Evolutionary conservation across 2,113 vertebrate species (phyloP), one percentile per base, ranked within the genome.

Genomic region (Rhineura floridana): DNA sequence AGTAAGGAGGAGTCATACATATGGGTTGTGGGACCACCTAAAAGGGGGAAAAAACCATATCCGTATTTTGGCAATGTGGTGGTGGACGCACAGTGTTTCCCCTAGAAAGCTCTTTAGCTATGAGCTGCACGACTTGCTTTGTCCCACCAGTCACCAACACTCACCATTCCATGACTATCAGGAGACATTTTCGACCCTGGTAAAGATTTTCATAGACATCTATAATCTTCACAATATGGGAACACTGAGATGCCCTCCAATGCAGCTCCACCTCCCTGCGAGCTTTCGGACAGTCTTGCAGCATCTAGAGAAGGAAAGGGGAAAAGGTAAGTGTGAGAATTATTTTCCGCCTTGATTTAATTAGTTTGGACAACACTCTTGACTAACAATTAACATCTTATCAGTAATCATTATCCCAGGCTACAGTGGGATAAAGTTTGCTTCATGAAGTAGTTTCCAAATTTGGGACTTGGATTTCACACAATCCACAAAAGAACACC

Each of bases 91-190:
- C 55, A 59, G 28, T 33, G 28, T 36, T 39, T 3, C 42, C 5
- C 28, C 6, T 70, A n/a, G 46, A 62, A n/a, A 65, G 46, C 10
- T 83, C 28, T 9, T 19, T 44, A 65, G 25, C 23, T 65, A 55
- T 30, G 30, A 42, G 17, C 13, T 4, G 19, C 67, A 72, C 3
- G 1, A 25, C 33, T 63, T 36, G 1, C 1, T 25, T 0, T 0
- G 0, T 5, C 0, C 19, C 67, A 88, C 0, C 1, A 63, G 7
- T 33, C 55, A 59, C 44, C 42, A 21, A 84, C 4, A 83, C 98
- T 97, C 87, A 99, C 99, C 98, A 99, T 93, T 99, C 99, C 99
- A 99, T 99, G 92, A 99, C 97, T 28, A 99, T 99, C 87, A 99
- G 98, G 85, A 99, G 97, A 93, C 99, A 99, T 91, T 99, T 99